Evolutionary conservation across 1,140 invertebrate species (phyloP).

Genomic region (Phthorimaea operculella): DNA sequence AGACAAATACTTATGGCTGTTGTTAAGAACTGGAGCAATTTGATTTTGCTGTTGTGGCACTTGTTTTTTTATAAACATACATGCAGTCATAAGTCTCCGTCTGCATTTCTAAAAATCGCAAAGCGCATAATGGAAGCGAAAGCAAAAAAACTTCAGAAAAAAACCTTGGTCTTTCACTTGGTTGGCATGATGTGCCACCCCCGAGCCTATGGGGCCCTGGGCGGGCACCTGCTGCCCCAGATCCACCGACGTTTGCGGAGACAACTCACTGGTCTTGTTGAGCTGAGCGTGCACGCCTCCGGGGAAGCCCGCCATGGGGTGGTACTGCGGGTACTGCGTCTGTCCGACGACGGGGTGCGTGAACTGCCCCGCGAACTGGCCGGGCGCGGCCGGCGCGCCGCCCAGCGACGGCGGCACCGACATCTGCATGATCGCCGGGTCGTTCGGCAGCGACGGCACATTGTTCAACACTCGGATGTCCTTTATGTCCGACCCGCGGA

Average conservation of each 20-base stretch:
- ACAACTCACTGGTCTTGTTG: constrained; percentile 84
- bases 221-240: constrained; percentile 48
- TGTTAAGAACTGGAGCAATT: too few relatives aligned
- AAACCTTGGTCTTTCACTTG: constrained; percentile 77
- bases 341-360: constrained; percentile 58
- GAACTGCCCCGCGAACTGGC: constrained; percentile 56
- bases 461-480: constrained; percentile 95
- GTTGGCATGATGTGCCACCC: constrained; percentile 65
- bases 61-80: too few relatives aligned
- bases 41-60: too few relatives aligned
- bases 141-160: constrained; percentile 30
- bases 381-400: constrained; percentile 35
- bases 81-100: background rate
- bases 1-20: too few relatives aligned
- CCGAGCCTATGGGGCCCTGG: constrained; percentile 57
- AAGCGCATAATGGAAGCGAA: constrained; percentile 46
- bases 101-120: constrained; percentile 50
- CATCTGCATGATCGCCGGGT: constrained; percentile 95
- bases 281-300: constrained; percentile 66
- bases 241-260: constrained; percentile 64
- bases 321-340: constrained; percentile 62
- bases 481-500: constrained; percentile 98
- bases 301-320: constrained; percentile 72
- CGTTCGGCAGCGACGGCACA: constrained; percentile 82
- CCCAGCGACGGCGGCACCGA: constrained; percentile 75